Conservation (phyloP, 2,888 invertebrate genomes). For the Limnephilus rhombicus region DNA sequence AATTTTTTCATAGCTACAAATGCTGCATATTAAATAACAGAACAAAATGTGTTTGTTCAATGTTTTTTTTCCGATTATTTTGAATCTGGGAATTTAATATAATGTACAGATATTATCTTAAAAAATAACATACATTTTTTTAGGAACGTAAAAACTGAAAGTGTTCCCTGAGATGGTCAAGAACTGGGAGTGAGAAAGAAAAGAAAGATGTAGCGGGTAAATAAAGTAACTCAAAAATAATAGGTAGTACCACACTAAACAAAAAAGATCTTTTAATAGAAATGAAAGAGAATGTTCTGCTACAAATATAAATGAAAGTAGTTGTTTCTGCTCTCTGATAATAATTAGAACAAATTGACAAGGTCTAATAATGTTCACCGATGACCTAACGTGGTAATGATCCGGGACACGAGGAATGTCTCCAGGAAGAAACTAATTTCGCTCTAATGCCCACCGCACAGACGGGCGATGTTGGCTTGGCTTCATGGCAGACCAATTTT, state of each 20-base stretch:
- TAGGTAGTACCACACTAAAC: background rate
- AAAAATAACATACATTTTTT: too few species aligned
- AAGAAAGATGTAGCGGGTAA: background rate
- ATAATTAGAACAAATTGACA: background rate
- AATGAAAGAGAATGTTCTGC: background rate
- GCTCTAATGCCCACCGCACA: background rate
- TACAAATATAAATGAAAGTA: too few species aligned
- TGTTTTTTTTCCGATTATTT: too few species aligned
- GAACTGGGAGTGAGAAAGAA: background rate
- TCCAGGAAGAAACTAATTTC: background rate
- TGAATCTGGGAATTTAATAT: too few species aligned
- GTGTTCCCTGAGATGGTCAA: background rate
- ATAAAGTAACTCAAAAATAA: background rate
- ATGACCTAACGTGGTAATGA: constrained; percentile 45
- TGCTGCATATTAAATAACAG: too few species aligned
- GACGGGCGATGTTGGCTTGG: constrained; percentile 43
- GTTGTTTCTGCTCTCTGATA: background rate
- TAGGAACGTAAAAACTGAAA: too few species aligned
- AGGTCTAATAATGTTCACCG: constrained; percentile 9
- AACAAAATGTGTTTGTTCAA: too few species aligned
- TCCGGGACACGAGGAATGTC: constrained; percentile 40
- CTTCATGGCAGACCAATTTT: constrained; percentile 23
- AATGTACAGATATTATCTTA: too few species aligned
- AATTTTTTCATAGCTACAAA: too few species aligned
- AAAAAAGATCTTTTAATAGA: background rate